phyloP scores from a whole-genome alignment of 2,888 invertebrate genomes.

The Punctoribates punctum region DNA sequence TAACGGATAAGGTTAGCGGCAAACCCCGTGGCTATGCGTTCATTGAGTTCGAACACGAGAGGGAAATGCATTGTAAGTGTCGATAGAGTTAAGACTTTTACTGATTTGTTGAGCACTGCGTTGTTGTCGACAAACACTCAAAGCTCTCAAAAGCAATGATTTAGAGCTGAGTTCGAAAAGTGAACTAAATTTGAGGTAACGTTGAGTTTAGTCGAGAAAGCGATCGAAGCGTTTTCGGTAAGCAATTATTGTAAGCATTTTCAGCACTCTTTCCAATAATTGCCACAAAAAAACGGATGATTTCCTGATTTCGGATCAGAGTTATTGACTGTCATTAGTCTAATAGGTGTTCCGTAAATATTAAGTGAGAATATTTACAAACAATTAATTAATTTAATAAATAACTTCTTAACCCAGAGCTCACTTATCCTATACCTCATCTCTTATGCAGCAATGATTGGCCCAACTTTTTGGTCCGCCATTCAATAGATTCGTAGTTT shows the following conservation, averaged over 20 bases:
- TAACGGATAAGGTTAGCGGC: conserved; percentile 76
- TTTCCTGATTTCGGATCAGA: conserved; percentile 6
- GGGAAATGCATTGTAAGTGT: conserved; percentile 99
- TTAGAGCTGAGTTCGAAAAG: too few relatives aligned
- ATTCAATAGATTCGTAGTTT: conserved; percentile 7
- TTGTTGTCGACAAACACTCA: neutral
- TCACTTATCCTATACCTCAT: conserved; percentile 38
- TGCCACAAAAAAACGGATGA: neutral
- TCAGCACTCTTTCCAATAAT: neutral
- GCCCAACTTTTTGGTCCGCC: conserved; percentile 33
- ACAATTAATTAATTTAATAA: conserved; percentile 3
- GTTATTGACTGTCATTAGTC: conserved; percentile 5
- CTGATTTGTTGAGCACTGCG: neutral
- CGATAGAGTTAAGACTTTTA: conserved; percentile 20
- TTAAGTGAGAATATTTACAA: conserved; percentile 36
- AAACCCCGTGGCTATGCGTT: conserved; percentile 99
- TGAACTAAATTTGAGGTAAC: too few relatives aligned
- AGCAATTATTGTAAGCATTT: neutral
- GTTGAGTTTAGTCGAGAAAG: too few relatives aligned
- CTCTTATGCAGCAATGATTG: conserved; percentile 29
- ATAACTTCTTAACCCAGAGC: conserved; percentile 22
- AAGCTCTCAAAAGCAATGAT: neutral
- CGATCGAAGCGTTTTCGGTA: too few relatives aligned
- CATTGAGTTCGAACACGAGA: conserved; percentile 98
- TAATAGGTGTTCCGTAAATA: conserved; percentile 3